Conservation (phyloP, 1,140 invertebrate species). For the Drosophila willistoni region DNA sequence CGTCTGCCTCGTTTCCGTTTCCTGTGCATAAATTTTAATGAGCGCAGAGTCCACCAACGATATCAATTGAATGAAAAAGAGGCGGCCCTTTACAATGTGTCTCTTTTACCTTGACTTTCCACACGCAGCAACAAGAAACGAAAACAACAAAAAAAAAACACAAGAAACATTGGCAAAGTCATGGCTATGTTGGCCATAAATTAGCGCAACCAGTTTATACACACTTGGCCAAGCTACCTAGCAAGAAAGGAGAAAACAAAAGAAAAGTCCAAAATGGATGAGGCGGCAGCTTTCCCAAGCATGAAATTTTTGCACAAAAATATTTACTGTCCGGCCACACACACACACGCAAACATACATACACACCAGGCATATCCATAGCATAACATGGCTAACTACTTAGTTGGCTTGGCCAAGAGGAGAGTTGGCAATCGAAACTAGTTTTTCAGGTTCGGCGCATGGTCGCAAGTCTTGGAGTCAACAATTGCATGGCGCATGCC, state of each 20-base stretch:
- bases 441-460: conserved; percentile 79
- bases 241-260: conserved; percentile 49
- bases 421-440: conserved; percentile 66
- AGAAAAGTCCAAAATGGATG: conserved; percentile 53
- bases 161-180: conserved; percentile 47
- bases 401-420: conserved; percentile 17
- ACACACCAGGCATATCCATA: conserved; percentile 1
- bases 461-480: conserved; percentile 36
- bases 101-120: conserved; percentile 55
- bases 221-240: conserved; percentile 19
- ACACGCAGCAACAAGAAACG: not conserved
- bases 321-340: conserved; percentile 37
- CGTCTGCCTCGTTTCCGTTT: conserved; percentile 75
- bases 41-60: conserved; percentile 36
- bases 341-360: conserved; percentile 12
- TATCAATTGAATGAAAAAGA: conserved; percentile 58
- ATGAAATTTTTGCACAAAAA: conserved; percentile 51
- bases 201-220: conserved; percentile 55
- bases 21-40: conserved; percentile 81
- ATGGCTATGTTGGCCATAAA: conserved; percentile 59
- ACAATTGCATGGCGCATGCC: conserved; percentile 75
- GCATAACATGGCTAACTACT: conserved; percentile 24
- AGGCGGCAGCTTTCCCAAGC: conserved; percentile 68
- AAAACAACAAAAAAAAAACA: no score
- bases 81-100: conserved; percentile 29